A percentile compares a stretch with the other conserved stretches of the same genome.
These are phyloP conservation scores for Caenorhabditis sp. DNA, from an alignment of 2,888 invertebrate genomes.

Conservation along the genomic window DNA sequence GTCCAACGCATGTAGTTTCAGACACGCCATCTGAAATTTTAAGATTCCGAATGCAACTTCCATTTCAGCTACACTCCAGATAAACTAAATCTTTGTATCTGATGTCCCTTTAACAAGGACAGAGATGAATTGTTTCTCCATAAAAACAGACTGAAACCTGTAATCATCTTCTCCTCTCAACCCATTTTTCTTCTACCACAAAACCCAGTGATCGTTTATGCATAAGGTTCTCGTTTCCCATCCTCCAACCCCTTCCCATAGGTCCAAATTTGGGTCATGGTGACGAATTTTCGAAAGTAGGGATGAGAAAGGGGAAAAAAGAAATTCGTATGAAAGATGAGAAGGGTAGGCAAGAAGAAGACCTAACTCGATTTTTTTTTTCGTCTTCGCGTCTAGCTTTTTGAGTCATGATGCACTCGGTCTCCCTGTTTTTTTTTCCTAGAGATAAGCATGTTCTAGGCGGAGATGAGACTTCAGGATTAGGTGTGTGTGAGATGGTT, in stretches of 20 bases:
- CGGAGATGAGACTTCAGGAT: conserved; percentile 15
- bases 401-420: conserved; percentile 48
- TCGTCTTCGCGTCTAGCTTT: conserved; percentile 1
- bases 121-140: too few species aligned
- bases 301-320: neutral
- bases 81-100: too few species aligned
- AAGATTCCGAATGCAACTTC: too few species aligned
- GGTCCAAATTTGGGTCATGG: conserved; percentile 14
- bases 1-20: neutral
- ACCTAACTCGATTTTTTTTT: conserved; percentile 48
- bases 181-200: conserved; percentile 5
- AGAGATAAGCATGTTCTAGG: neutral
- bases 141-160: neutral
- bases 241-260: neutral
- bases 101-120: too few species aligned
- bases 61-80: too few species aligned
- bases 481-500: neutral
- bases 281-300: conserved; percentile 16
- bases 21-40: too few species aligned
- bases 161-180: neutral
- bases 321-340: conserved; percentile 25
- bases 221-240: neutral
- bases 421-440: neutral
- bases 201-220: conserved; percentile 15
- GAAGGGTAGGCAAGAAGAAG: conserved; percentile 10